phyloP scores from a whole-genome alignment of 2,113 vertebrate species.

The Alligator mississippiensis region DNA sequence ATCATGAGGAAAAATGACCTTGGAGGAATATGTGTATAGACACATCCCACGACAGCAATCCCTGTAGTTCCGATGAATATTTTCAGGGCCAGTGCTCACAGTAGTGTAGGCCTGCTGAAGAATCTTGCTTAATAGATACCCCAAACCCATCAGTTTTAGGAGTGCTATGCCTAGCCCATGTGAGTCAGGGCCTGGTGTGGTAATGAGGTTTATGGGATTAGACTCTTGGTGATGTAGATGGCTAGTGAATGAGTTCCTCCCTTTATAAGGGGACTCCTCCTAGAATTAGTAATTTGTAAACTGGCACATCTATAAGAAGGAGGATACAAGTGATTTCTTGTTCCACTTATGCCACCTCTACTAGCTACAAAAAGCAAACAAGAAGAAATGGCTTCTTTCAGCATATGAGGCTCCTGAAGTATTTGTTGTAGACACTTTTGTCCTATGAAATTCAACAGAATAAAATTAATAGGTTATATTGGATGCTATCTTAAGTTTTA shows the following conservation, averaged over 20 bases:
- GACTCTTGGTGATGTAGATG: neutral
- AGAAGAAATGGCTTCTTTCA: neutral
- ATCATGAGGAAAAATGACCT: neutral
- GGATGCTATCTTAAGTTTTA: conserved; percentile 46
- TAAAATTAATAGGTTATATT: neutral
- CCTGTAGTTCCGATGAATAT: neutral
- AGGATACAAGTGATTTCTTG: neutral
- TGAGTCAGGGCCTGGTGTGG: neutral
- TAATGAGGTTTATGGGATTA: rapidly evolving
- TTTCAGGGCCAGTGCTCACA: neutral
- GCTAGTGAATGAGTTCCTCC: neutral
- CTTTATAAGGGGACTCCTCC: neutral
- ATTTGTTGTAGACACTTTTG: neutral
- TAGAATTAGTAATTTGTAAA: neutral
- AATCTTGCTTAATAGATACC: neutral
- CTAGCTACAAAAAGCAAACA: neutral
- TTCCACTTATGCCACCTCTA: neutral
- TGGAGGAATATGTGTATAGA: neutral
- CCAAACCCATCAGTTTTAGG: neutral
- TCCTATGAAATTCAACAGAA: conserved; percentile 23
- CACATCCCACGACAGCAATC: neutral
- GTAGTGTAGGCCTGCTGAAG: neutral
- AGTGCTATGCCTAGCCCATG: neutral
- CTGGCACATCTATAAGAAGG: neutral
- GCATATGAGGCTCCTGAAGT: neutral